Percentiles rank a stretch among this genome's conserved stretches.
Conservation (phyloP, 2,113 vertebrate genomes). For the Lanius collurio region DNA sequence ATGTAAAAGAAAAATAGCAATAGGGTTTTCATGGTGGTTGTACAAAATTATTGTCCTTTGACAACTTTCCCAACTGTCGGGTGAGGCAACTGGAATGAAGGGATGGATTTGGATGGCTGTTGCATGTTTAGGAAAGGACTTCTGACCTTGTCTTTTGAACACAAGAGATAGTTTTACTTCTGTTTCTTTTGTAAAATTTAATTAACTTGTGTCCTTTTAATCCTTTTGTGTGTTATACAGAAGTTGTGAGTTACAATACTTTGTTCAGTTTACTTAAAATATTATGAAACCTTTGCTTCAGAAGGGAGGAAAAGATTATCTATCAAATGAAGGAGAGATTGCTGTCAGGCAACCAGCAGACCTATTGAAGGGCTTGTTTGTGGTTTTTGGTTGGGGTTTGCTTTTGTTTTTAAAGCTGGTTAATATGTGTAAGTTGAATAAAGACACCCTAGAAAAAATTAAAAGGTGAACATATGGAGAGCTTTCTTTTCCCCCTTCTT, state of each 20-base stretch:
- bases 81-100: neutral
- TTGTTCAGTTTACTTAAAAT: neutral
- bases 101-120: neutral
- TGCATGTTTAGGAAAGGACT: neutral
- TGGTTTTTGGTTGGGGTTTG: neutral
- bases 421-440: neutral
- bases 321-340: neutral
- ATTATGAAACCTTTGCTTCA: neutral
- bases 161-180: neutral
- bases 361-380: neutral
- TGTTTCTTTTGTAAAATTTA: neutral
- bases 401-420: neutral
- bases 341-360: neutral
- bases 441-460: neutral
- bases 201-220: neutral
- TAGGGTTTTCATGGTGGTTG: neutral
- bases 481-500: accelerated
- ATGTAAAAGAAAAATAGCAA: neutral
- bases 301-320: neutral
- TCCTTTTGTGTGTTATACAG: neutral
- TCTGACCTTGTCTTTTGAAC: neutral
- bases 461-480: neutral
- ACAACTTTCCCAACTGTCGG: neutral
- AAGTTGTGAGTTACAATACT: neutral
- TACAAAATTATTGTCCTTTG: neutral